A percentile compares a stretch with the other conserved stretches of the same genome.
Conservation (phyloP, 2,888 invertebrate species). For the Lepeophtheirus nordmannii region DNA sequence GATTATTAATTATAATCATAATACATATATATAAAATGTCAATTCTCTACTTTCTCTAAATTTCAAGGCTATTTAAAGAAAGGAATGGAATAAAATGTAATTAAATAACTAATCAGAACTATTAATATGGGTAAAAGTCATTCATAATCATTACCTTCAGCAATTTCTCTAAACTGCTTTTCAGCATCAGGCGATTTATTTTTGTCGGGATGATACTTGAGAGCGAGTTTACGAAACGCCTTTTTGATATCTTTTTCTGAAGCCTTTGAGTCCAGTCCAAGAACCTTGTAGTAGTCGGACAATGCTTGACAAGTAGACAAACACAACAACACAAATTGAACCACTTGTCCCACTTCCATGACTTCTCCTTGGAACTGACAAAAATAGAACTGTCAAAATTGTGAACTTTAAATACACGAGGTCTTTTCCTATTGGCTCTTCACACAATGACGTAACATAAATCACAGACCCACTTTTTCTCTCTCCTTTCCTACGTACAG, state of each 20-base stretch:
- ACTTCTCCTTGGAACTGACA: neutral
- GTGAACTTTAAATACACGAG: neutral
- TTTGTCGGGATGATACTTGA: constrained; percentile 23
- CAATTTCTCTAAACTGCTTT: constrained; percentile 21
- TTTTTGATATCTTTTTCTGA: constrained; percentile 20
- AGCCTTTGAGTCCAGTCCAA: constrained; percentile 1
- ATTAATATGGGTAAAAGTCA: too few species aligned
- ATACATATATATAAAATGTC: neutral
- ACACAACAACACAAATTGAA: too few species aligned
- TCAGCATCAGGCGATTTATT: constrained; percentile 13
- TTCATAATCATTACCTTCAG: constrained; percentile 17
- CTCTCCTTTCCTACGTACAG: too few species aligned
- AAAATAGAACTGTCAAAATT: neutral
- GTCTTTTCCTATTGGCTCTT: neutral
- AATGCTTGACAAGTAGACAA: neutral
- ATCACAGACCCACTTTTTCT: too few species aligned
- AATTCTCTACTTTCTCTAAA: too few species aligned
- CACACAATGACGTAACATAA: too few species aligned
- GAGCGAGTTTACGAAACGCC: constrained; percentile 19
- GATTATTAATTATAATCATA: neutral
- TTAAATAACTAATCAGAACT: too few species aligned
- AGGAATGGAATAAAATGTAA: too few species aligned
- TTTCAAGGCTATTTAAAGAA: too few species aligned
- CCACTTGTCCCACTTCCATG: neutral
- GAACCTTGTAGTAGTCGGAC: constrained; percentile 14